These are phyloP conservation scores for Enteromius unitaeniatus DNA, from an alignment of 2,797 vertebrate species.

Conservation along the genomic window DNA sequence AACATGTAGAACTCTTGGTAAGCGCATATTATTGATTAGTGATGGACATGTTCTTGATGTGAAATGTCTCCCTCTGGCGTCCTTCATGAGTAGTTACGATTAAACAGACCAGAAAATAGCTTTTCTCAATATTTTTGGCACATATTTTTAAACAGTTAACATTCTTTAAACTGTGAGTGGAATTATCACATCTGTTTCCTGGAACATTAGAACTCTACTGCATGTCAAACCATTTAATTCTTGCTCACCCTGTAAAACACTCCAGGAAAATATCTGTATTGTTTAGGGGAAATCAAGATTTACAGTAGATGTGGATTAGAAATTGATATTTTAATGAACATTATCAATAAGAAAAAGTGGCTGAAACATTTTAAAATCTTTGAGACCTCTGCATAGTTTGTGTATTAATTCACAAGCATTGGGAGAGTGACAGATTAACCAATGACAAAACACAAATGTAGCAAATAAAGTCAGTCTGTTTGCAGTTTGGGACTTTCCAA, in stretches of 20 bases:
- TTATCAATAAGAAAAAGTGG: background rate
- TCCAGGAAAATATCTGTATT: background rate
- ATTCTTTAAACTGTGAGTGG: background rate
- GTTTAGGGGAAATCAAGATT: background rate
- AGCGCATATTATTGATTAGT: background rate
- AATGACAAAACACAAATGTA: background rate
- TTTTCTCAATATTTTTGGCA: background rate
- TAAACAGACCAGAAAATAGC: background rate
- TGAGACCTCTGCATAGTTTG: background rate
- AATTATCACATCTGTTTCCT: background rate
- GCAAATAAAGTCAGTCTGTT: background rate
- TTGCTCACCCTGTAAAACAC: background rate
- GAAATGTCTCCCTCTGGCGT: conserved; percentile 37
- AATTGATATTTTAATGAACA: background rate
- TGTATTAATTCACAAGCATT: background rate
- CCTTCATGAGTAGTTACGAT: background rate
- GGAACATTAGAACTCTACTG: background rate
- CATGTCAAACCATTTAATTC: background rate
- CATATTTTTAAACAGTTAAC: background rate
- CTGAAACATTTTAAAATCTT: background rate
- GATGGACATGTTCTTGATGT: background rate
- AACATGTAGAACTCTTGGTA: background rate
- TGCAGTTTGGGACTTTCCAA: background rate
- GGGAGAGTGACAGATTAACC: background rate
- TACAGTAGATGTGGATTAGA: background rate